Conservation (phyloP, 2,797 vertebrate species). For the Glossophaga mutica region DNA sequence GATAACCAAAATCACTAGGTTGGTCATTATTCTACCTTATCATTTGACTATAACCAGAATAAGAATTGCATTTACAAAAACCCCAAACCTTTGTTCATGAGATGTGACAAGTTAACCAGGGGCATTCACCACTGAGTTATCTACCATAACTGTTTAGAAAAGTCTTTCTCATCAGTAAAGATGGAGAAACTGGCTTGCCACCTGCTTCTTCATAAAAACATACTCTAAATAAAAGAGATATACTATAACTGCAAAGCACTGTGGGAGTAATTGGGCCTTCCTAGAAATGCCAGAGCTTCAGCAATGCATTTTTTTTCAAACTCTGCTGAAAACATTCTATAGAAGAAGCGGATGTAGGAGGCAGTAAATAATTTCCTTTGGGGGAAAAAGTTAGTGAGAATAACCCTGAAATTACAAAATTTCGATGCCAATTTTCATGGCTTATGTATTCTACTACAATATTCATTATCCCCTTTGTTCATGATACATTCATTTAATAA, state of each 20-base stretch:
- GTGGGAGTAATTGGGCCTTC: not conserved
- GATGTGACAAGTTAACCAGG: slow-evolving; percentile 29
- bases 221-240: not conserved
- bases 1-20: not conserved
- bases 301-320: not conserved
- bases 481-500: not conserved
- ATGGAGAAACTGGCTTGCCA: slow-evolving; percentile 18
- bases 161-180: slow-evolving; percentile 3
- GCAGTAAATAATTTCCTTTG: not conserved
- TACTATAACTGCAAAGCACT: not conserved
- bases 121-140: slow-evolving; percentile 10
- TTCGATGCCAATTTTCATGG: not conserved
- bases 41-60: not conserved
- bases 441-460: not conserved
- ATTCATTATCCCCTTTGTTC: not conserved
- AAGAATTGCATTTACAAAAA: not conserved
- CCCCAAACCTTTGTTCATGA: not conserved
- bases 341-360: not conserved
- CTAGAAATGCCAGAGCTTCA: not conserved
- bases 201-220: not conserved
- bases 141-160: not conserved
- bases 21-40: not conserved
- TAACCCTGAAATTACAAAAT: not conserved
- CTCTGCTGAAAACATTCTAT: not conserved
- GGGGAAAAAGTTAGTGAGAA: not conserved